A percentile compares a stretch with the other conserved stretches of the same genome.
These are phyloP conservation scores for Babyrousa celebensis DNA, from an alignment of 2,797 vertebrate species.

Conservation along the genomic window DNA sequence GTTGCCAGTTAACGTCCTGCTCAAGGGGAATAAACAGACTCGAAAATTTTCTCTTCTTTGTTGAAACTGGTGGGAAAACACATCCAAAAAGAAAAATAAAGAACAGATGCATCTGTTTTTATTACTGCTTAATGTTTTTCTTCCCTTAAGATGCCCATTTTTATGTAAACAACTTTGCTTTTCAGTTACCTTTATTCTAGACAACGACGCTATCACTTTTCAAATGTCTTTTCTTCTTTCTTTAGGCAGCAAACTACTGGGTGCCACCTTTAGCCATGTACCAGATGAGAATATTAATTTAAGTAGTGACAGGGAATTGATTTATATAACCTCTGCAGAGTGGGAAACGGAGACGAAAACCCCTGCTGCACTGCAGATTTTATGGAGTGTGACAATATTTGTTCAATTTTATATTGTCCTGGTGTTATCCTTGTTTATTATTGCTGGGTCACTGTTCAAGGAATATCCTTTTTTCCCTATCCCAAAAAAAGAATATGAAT, in stretches of 20 bases:
- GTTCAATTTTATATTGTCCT: not conserved
- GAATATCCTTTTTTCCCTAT: not conserved
- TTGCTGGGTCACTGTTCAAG: not conserved
- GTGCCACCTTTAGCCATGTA: conserved; percentile 34
- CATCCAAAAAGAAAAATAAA: conserved; percentile 72
- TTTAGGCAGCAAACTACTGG: conserved; percentile 52
- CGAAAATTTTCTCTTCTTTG: not conserved
- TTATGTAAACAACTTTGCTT: conserved; percentile 70
- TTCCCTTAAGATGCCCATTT: conserved; percentile 55
- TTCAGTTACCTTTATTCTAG: conserved; percentile 74
- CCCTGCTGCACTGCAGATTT: not conserved
- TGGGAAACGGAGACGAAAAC: not conserved
- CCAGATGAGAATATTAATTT: conserved; percentile 84
- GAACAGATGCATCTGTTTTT: conserved; percentile 68
- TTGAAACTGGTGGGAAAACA: conserved; percentile 47
- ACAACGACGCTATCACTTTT: conserved; percentile 85
- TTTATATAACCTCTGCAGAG: conserved; percentile 66
- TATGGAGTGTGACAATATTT: not conserved
- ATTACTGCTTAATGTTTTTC: conserved; percentile 63
- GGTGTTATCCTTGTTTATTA: not conserved
- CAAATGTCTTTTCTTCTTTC: conserved; percentile 74
- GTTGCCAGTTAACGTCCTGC: not conserved
- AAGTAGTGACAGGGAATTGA: conserved; percentile 77
- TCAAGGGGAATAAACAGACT: not conserved
- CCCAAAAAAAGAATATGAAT: not conserved